phyloP scores from a whole-genome alignment of 1,140 invertebrate species.

The Listronotus oregonensis region DNA sequence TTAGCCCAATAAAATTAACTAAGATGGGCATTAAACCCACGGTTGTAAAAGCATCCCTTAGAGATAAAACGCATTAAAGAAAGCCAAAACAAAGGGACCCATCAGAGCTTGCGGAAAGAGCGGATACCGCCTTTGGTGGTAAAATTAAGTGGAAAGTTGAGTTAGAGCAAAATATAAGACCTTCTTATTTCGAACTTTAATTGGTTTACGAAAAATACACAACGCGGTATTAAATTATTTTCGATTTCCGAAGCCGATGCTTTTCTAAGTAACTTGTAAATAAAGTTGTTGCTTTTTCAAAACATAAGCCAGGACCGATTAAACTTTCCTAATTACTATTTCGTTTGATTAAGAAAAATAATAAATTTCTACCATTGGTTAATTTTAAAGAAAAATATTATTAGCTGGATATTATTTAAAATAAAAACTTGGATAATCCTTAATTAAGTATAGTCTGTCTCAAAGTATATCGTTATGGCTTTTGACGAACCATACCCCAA shows the following conservation, averaged over 20 bases:
- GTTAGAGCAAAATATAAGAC: constrained; percentile 36
- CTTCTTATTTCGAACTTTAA: constrained; percentile 36
- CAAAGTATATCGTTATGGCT: too few species aligned
- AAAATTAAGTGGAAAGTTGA: constrained; percentile 48
- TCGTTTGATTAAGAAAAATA: neutral
- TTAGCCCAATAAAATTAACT: too few species aligned
- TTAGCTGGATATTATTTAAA: too few species aligned
- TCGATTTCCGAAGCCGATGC: constrained; percentile 11
- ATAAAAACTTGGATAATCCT: too few species aligned
- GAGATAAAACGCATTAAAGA: constrained; percentile 45
- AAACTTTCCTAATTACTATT: constrained; percentile 14
- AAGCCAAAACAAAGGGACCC: constrained; percentile 46
- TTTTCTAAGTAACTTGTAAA: constrained; percentile 12
- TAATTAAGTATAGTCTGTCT: too few species aligned
- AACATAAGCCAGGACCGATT: constrained; percentile 13
- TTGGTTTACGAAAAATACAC: constrained; percentile 40
- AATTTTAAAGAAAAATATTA: too few species aligned
- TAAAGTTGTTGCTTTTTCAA: constrained; percentile 10
- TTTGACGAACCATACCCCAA: too few species aligned
- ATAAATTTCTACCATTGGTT: too few species aligned
- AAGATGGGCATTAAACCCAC: constrained; percentile 4
- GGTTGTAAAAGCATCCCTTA: neutral
- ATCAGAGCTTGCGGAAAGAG: constrained; percentile 41
- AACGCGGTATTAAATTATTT: constrained; percentile 19
- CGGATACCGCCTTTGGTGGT: constrained; percentile 34